Conservation (phyloP, 2,888 invertebrate genomes). For the Ctenicera cuprea region DNA sequence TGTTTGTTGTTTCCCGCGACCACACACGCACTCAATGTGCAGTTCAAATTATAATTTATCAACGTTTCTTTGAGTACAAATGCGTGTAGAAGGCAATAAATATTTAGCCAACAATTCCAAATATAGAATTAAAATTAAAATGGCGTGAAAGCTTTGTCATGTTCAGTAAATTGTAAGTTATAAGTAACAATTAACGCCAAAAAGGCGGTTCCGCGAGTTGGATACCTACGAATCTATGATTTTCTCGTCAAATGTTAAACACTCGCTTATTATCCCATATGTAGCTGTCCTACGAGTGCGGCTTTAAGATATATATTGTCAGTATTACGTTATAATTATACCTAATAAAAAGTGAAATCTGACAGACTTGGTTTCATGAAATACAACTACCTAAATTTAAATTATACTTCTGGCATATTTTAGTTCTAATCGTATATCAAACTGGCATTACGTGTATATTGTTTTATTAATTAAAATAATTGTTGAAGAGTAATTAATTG, state of each 20-base stretch:
- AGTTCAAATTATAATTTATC: neutral
- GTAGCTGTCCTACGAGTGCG: slow-evolving; percentile 18
- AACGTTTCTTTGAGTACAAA: neutral
- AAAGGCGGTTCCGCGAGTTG: slow-evolving; percentile 49
- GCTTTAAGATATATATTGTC: slow-evolving; percentile 38
- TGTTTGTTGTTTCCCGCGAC: neutral
- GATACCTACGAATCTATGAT: slow-evolving; percentile 57
- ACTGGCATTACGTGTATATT: too few species aligned
- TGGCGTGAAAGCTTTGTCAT: slow-evolving; percentile 65
- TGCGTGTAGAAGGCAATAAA: neutral
- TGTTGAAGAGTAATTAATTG: too few species aligned
- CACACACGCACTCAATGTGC: neutral
- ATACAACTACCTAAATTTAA: slow-evolving; percentile 5
- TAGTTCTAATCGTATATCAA: too few species aligned
- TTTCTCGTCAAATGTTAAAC: slow-evolving; percentile 58
- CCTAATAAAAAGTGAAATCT: slow-evolving; percentile 40
- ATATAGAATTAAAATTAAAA: slow-evolving; percentile 54
- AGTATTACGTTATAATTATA: slow-evolving; percentile 38
- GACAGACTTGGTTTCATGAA: slow-evolving; percentile 3
- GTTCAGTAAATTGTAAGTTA: slow-evolving; percentile 61
- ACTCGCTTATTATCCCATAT: slow-evolving; percentile 55
- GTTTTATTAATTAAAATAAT: too few species aligned
- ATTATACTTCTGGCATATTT: neutral
- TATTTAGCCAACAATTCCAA: slow-evolving; percentile 7
- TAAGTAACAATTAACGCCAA: slow-evolving; percentile 65